Conservation (phyloP, 2,888 invertebrate genomes). For the Eudemis profundana region DNA sequence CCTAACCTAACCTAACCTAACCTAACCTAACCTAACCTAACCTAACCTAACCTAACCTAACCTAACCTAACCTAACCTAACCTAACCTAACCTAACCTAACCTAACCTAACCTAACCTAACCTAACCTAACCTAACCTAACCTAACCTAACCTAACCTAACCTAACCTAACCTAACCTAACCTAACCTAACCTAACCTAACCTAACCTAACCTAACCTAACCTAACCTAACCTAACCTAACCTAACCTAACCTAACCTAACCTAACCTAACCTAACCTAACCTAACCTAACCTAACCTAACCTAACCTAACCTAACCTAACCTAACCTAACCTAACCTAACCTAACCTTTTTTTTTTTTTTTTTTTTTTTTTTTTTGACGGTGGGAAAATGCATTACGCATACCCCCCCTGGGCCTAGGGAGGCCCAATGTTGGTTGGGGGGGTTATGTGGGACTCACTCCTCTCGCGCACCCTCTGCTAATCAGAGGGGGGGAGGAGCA, state of each 20-base stretch:
- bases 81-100: background rate
- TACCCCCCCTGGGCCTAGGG: background rate
- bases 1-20: no score
- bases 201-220: conserved; percentile 7
- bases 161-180: conserved; percentile 7
- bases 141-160: conserved; percentile 7
- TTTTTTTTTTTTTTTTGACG: no score
- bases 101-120: conserved; percentile 7
- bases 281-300: conserved; percentile 7
- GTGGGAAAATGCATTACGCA: no score
- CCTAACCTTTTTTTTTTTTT: no score
- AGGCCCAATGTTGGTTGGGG: no score
- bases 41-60: no score
- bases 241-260: conserved; percentile 7
- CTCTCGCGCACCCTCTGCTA: no score
- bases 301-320: conserved; percentile 7
- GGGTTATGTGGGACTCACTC: no score
- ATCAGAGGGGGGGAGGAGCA: no score
- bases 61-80: no score
- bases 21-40: no score
- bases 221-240: conserved; percentile 7
- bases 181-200: conserved; percentile 3
- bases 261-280: conserved; percentile 7
- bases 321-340: conserved; percentile 2
- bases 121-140: conserved; percentile 7